Evolutionary conservation across 2,113 vertebrate genomes (phyloP).

Genomic region (Sebastes schlegelii): DNA sequence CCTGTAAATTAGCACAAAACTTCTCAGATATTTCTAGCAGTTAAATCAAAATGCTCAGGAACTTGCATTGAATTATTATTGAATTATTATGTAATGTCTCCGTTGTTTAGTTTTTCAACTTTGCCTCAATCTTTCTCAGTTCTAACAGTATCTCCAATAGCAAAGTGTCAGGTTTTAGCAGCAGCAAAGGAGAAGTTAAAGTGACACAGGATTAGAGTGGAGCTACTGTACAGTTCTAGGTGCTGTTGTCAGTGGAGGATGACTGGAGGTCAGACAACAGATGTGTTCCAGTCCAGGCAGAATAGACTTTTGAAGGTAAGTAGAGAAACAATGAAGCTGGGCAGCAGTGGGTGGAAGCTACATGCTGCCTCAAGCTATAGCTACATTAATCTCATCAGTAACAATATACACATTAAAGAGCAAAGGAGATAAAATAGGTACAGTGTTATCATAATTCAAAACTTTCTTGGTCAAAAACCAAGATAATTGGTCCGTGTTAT

Average conservation of each 20-base stretch:
- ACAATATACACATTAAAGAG: slow-evolving; percentile 8
- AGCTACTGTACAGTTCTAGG: background rate
- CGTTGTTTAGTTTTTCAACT: too few relatives aligned
- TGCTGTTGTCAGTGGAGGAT: background rate
- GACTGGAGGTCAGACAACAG: slow-evolving; percentile 6
- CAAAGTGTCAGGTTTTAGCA: background rate
- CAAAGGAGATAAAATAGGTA: background rate
- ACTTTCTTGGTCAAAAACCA: background rate
- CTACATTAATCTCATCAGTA: slow-evolving; percentile 6
- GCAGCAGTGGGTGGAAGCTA: slow-evolving; percentile 15
- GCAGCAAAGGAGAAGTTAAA: background rate
- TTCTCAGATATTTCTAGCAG: background rate
- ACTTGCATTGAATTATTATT: background rate
- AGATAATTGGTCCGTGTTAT: background rate
- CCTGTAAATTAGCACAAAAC: background rate
- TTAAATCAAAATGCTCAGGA: background rate
- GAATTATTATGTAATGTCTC: background rate
- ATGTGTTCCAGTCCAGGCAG: background rate
- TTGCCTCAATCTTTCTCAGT: background rate
- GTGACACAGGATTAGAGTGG: slow-evolving; percentile 1
- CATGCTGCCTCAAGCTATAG: background rate
- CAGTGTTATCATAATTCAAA: background rate
- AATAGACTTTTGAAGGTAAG: slow-evolving; percentile 3
- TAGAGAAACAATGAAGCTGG: slow-evolving; percentile 7
- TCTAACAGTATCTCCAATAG: background rate